phyloP scores from a whole-genome alignment of 2,113 vertebrate species.

The Zosterops lateralis region DNA sequence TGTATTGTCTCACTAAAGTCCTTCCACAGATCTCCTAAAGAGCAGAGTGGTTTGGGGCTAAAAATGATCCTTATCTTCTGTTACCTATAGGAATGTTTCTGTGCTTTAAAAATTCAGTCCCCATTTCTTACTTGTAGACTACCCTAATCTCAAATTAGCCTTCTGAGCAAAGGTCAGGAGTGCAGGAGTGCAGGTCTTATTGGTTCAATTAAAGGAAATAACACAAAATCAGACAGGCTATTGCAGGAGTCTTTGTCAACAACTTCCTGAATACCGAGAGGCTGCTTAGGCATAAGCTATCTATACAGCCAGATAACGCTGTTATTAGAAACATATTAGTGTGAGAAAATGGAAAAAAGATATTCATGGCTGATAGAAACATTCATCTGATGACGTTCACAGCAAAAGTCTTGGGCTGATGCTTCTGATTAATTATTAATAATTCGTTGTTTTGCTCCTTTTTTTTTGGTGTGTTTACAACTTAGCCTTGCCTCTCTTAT shows the following conservation, averaged over 20 bases:
- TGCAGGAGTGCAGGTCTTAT: constrained; percentile 14
- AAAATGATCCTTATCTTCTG: background rate
- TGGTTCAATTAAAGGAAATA: constrained; percentile 49
- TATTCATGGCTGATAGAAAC: background rate
- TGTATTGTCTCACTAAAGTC: constrained; percentile 32
- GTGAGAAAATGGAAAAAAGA: background rate
- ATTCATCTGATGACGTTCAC: constrained; percentile 25
- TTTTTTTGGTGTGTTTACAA: constrained; percentile 41
- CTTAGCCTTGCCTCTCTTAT: background rate
- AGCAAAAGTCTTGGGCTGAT: constrained; percentile 29
- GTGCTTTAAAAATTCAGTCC: constrained; percentile 6
- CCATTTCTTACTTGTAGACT: constrained; percentile 25
- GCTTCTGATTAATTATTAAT: constrained; percentile 51
- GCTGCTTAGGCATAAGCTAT: background rate
- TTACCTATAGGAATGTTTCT: background rate
- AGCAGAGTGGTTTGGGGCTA: background rate
- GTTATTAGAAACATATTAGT: constrained; percentile 33
- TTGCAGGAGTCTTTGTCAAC: constrained; percentile 48
- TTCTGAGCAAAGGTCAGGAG: constrained; percentile 20
- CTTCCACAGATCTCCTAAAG: background rate
- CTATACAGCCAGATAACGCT: constrained; percentile 3
- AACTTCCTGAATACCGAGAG: constrained; percentile 17
- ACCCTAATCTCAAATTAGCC: constrained; percentile 38
- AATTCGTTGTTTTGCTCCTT: background rate
- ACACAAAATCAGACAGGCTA: constrained; percentile 40